Evolutionary conservation across 2,888 invertebrate species (phyloP).

Genomic region (Meliscaeva auricollis): DNA sequence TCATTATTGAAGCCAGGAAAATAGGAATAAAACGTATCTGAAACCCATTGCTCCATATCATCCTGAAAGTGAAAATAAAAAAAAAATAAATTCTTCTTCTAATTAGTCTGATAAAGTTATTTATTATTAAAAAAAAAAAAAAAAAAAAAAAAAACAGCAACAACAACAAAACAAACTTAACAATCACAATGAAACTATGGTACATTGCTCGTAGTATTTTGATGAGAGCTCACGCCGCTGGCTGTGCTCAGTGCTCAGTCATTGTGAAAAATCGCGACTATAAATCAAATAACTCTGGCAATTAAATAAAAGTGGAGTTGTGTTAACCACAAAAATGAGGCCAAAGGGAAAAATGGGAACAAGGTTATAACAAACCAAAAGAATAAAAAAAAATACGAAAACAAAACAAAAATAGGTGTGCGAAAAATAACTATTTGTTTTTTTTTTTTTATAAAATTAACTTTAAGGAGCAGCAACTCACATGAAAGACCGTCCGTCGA

Average conservation of each 20-base stretch:
- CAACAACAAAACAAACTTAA: conserved; percentile 24
- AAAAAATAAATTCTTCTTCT: not conserved
- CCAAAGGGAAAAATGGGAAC: conserved; percentile 35
- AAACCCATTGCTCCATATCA: conserved; percentile 84
- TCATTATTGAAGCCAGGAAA: conserved; percentile 84
- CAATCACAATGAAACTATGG: conserved; percentile 55
- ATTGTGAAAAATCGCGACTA: conserved; percentile 33
- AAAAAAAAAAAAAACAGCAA: not conserved
- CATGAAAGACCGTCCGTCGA: not conserved
- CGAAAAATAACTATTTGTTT: conserved; percentile 25
- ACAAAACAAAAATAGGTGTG: conserved; percentile 23
- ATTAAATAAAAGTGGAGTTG: conserved; percentile 30
- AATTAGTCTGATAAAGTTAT: conserved; percentile 15
- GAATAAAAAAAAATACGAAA: too few relatives aligned
- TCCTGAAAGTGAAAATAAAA: conserved; percentile 77
- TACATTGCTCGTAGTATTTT: conserved; percentile 14
- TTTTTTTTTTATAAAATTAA: conserved; percentile 7
- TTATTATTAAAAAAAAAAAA: not conserved
- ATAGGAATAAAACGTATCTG: conserved; percentile 84
- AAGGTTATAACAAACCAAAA: conserved; percentile 28
- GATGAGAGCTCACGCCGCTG: not conserved
- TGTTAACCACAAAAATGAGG: conserved; percentile 27
- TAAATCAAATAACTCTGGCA: conserved; percentile 42
- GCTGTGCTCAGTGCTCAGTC: conserved; percentile 30
- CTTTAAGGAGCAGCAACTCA: conserved; percentile 24